phyloP scores from a whole-genome alignment of 2,888 invertebrate species.

The Thysanoteuthis rhombus region DNA sequence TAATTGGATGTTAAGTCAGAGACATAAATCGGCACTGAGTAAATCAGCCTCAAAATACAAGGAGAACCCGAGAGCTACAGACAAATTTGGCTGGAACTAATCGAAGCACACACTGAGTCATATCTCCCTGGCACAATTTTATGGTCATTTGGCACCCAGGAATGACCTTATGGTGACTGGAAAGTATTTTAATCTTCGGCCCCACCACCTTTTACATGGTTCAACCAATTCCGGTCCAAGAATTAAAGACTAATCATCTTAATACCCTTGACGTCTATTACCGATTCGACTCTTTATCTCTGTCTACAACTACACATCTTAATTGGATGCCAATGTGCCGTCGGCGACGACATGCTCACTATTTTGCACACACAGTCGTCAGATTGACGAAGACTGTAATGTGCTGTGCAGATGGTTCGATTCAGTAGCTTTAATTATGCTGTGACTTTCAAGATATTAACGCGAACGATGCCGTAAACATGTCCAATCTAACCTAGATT shows the following conservation, averaged over 20 bases:
- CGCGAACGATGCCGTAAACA: neutral
- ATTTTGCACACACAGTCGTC: neutral
- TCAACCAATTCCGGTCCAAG: neutral
- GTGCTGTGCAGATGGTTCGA: neutral
- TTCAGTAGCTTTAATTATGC: neutral
- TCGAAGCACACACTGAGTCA: neutral
- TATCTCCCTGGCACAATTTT: neutral
- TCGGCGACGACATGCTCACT: neutral
- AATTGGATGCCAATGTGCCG: neutral
- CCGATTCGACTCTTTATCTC: neutral
- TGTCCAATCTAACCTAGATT: neutral
- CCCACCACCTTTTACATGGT: neutral
- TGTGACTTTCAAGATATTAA: neutral
- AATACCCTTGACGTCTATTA: neutral
- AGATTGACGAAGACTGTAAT: neutral
- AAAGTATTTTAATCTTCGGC: neutral
- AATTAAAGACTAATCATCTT: neutral
- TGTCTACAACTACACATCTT: neutral
- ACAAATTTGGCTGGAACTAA: neutral
- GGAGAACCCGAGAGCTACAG: neutral
- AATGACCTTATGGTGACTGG: neutral
- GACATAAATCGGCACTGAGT: neutral
- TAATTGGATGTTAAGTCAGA: neutral
- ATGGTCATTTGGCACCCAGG: neutral
- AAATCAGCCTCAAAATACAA: too few relatives aligned